Percentiles rank a stretch among this genome's conserved stretches.
These are phyloP conservation scores for Temnothorax ravouxi DNA, from an alignment of 2,888 invertebrate genomes.

Conservation along the genomic window DNA sequence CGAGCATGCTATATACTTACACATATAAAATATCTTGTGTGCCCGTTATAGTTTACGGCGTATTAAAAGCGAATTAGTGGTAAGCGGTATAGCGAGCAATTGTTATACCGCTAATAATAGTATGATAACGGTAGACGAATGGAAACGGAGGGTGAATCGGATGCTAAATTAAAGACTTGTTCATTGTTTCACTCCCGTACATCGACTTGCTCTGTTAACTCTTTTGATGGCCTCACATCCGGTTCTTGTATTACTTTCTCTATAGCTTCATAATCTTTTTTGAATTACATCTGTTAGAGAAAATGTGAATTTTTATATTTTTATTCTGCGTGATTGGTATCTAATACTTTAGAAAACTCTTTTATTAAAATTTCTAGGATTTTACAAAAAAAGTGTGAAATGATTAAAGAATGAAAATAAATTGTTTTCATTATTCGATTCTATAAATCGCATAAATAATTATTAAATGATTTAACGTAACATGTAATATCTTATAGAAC, in stretches of 20 bases:
- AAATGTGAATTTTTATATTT: background rate
- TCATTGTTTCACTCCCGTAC: conserved; percentile 18
- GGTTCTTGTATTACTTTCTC: conserved; percentile 29
- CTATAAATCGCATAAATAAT: background rate
- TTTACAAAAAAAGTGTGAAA: background rate
- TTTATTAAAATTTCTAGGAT: background rate
- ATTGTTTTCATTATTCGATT: background rate
- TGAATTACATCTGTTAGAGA: background rate
- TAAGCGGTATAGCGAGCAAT: conserved; percentile 17
- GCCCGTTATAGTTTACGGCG: conserved; percentile 16
- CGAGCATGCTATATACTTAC: background rate
- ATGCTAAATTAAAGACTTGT: conserved; percentile 39
- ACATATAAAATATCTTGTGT: background rate
- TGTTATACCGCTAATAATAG: conserved; percentile 30
- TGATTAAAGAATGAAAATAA: background rate
- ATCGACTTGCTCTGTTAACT: conserved; percentile 42
- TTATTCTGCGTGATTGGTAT: background rate
- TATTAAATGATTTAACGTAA: background rate
- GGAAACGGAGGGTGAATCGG: conserved; percentile 21
- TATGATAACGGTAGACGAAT: conserved; percentile 23
- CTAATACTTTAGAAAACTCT: background rate
- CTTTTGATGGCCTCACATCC: conserved; percentile 29
- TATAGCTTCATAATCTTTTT: background rate
- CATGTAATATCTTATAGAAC: background rate
- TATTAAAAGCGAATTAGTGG: conserved; percentile 45